phyloP scores from a whole-genome alignment of 2,888 invertebrate species.

The Drosophila lacicola region DNA sequence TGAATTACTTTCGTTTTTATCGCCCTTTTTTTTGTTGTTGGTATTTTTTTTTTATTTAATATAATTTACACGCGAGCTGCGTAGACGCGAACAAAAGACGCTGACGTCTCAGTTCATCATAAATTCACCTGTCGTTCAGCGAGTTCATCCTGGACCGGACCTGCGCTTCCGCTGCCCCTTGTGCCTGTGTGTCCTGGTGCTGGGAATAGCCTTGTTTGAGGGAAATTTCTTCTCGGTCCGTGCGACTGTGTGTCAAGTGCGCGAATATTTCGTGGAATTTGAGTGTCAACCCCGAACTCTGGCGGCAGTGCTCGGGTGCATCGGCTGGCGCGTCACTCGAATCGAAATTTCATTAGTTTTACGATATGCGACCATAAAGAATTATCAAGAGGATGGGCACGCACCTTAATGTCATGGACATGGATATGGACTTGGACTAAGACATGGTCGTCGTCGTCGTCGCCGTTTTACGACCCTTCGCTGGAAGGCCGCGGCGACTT shows the following conservation, averaged over 20 bases:
- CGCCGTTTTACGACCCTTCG: constrained; percentile 71
- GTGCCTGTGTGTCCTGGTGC: constrained; percentile 25
- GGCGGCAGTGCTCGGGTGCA: constrained; percentile 8
- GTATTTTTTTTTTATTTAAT: constrained; percentile 34
- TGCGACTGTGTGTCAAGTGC: constrained; percentile 61
- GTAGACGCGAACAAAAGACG: constrained; percentile 59
- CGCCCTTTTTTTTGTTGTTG: constrained; percentile 21
- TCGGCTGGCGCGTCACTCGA: constrained; percentile 68
- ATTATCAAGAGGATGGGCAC: constrained; percentile 54
- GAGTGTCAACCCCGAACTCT: constrained; percentile 7
- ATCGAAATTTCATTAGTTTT: constrained; percentile 81
- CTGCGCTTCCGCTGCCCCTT: constrained; percentile 60
- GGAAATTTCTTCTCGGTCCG: background rate
- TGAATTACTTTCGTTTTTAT: constrained; percentile 80
- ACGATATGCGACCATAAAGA: constrained; percentile 68
- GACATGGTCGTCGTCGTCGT: constrained; percentile 40
- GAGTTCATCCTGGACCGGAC: constrained; percentile 67
- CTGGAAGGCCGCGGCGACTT: constrained; percentile 48
- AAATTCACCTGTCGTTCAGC: constrained; percentile 80
- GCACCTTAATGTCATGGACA: constrained; percentile 43
- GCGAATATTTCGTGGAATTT: constrained; percentile 80
- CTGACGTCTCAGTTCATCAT: constrained; percentile 80
- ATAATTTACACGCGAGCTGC: constrained; percentile 73
- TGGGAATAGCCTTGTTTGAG: constrained; percentile 16
- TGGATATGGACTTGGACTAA: constrained; percentile 10